A percentile compares a stretch with the other conserved stretches of the same genome.
Conservation (phyloP, 1,140 invertebrate genomes). For the Ceratosolen fusciceps region DNA sequence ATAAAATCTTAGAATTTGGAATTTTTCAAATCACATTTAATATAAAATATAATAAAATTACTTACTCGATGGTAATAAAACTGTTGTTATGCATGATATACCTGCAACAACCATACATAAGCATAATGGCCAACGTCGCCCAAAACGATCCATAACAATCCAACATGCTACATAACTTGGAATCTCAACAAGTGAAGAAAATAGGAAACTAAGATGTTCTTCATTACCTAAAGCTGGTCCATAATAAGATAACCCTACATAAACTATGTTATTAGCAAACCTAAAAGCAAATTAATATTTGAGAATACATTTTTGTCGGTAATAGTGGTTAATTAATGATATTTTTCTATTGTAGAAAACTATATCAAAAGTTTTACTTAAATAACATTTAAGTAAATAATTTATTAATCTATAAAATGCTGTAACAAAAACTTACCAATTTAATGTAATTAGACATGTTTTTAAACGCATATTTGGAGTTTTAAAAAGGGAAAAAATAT, state of each 20-base stretch:
- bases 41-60: too few species aligned
- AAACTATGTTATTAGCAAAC: slow-evolving; percentile 84
- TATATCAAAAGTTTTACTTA: too few species aligned
- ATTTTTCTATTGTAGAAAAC: too few species aligned
- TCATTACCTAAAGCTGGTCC: slow-evolving; percentile 87
- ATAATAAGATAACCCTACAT: slow-evolving; percentile 89
- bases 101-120: slow-evolving; percentile 87
- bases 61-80: slow-evolving; percentile 80
- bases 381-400: too few species aligned
- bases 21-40: too few species aligned
- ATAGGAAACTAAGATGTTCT: slow-evolving; percentile 88
- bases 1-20: too few species aligned
- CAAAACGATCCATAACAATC: slow-evolving; percentile 88
- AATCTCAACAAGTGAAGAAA: slow-evolving; percentile 86
- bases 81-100: slow-evolving; percentile 84
- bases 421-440: slow-evolving; percentile 69
- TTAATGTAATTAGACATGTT: slow-evolving; percentile 74
- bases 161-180: slow-evolving; percentile 88
- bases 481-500: slow-evolving; percentile 68
- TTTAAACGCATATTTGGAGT: slow-evolving; percentile 89
- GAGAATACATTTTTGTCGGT: too few species aligned
- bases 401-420: too few species aligned
- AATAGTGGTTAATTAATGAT: too few species aligned
- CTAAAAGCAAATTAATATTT: slow-evolving; percentile 54
- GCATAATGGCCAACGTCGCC: slow-evolving; percentile 86